These are phyloP conservation scores for Lycophotia porphyrea DNA, from an alignment of 2,888 invertebrate species.

Conservation along the genomic window DNA sequence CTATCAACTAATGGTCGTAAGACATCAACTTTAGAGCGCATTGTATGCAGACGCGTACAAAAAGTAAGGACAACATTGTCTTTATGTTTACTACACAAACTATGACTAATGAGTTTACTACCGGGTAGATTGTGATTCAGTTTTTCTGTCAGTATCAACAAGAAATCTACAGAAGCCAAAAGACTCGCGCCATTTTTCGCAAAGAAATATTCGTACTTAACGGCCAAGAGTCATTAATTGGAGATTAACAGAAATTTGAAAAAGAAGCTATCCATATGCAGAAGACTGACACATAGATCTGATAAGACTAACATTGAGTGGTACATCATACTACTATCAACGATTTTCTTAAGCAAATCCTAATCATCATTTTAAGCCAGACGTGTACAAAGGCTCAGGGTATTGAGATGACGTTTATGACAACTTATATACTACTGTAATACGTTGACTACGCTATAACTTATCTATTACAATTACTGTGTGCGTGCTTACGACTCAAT, in stretches of 20 bases:
- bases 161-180: background rate
- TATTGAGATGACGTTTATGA: conserved; percentile 4
- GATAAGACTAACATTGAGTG: background rate
- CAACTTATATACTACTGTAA: conserved; percentile 45
- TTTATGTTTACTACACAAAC: conserved; percentile 46
- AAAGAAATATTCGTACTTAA: background rate
- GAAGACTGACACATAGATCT: background rate
- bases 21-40: conserved; percentile 42
- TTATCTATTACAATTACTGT: conserved; percentile 52
- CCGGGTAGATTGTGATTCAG: background rate
- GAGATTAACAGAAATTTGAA: background rate
- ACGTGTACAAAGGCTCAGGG: conserved; percentile 3
- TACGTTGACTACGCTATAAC: conserved; percentile 14
- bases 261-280: background rate
- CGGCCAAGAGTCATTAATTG: background rate
- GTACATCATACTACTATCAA: background rate
- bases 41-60: conserved; percentile 51
- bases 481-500: conserved; percentile 40
- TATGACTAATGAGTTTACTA: conserved; percentile 9
- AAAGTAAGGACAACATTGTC: conserved; percentile 36
- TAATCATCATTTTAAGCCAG: background rate
- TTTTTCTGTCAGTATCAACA: background rate
- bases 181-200: background rate
- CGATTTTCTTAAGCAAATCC: background rate
- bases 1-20: conserved; percentile 51